Evolutionary conservation across 2,888 invertebrate genomes (phyloP).

Genomic region (Fragum fragum): DNA sequence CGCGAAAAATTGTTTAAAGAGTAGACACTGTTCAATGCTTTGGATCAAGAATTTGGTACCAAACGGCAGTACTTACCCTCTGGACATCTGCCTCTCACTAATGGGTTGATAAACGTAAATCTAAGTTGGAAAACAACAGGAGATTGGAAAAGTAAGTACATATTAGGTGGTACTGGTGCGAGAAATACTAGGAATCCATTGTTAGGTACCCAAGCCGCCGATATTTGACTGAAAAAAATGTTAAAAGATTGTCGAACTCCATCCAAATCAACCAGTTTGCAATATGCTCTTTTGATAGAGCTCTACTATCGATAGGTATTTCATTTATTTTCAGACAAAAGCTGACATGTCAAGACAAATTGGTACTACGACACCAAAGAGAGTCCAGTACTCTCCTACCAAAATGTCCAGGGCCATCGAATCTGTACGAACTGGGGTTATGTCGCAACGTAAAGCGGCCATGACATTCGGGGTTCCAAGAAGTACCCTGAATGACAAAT

Average conservation of each 20-base stretch:
- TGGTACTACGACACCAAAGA: background rate
- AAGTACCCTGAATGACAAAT: conserved; percentile 39
- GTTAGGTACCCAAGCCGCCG: too few species aligned
- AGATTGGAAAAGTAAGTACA: too few species aligned
- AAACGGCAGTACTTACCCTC: too few species aligned
- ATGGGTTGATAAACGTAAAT: too few species aligned
- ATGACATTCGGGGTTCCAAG: conserved; percentile 29
- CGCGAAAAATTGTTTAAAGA: too few species aligned
- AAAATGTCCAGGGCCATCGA: conserved; percentile 34
- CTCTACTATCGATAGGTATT: background rate
- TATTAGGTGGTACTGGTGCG: background rate
- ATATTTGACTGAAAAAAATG: too few species aligned
- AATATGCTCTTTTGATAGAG: background rate
- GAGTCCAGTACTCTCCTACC: conserved; percentile 28
- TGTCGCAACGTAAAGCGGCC: conserved; percentile 27
- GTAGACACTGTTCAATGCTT: too few species aligned
- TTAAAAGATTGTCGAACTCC: too few species aligned
- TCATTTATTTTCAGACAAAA: background rate
- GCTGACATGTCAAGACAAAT: background rate
- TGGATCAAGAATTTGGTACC: too few species aligned
- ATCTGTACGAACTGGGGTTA: conserved; percentile 13
- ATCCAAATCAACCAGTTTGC: too few species aligned
- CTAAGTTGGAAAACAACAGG: too few species aligned
- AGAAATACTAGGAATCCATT: background rate
- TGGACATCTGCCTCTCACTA: too few species aligned